Base-by-base conservation (phyloP, 30 jellyfish, hydroid and myxozoan genomes). In the Clytia hemisphaerica region DNA sequence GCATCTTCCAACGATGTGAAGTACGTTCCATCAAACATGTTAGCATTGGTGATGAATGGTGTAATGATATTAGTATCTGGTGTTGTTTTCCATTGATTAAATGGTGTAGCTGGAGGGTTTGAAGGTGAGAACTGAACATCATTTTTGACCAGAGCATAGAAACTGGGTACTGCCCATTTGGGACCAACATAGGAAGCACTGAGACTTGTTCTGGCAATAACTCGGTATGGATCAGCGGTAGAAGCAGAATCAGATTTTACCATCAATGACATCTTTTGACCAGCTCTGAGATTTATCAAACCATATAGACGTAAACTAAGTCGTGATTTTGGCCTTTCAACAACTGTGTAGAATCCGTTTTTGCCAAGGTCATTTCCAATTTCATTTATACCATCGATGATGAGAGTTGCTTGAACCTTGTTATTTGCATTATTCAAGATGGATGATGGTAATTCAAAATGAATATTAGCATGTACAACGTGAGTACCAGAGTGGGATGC, bases 401-500 rank as follows among this genome's bases (percentile, higher is more conserved):
- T 93, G 14, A 80, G 31, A n/a, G 37, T 25, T 30, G 82, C 51
- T 3, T 72, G 80, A 37, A 88, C 69, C 16, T 30, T 78, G 27
- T 80, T 75, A 16, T 69, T 62, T 31, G 91, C 71, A 18, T 78
- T 91, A 29, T 71, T 71, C 37, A 16, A 27, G 33, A 70, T 59
- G n/a, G 25, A 14, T 12, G 15, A 18, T 53, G 16, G 67, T 7
- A 62, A 16, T 67, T 71, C 59, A 54, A 85, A 77, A 37, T 77
- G 74, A 35, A 88, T 69, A 32, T 78, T 75, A 15, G 94, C 97
- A 45, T 88, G 83, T 27, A 88, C 46, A 9, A 37, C 37, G 53
- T 88, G 94, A 21, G 75, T 79, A 67, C 97, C 97, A n/a, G 76
- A 46, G 30, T 88, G 97, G 0, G 97, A 88, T 9, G 97, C 89